Evolutionary conservation across 2,888 invertebrate genomes (phyloP), one percentile per base, ranked within the genome.

Genomic region (Callimorpha dominula): DNA sequence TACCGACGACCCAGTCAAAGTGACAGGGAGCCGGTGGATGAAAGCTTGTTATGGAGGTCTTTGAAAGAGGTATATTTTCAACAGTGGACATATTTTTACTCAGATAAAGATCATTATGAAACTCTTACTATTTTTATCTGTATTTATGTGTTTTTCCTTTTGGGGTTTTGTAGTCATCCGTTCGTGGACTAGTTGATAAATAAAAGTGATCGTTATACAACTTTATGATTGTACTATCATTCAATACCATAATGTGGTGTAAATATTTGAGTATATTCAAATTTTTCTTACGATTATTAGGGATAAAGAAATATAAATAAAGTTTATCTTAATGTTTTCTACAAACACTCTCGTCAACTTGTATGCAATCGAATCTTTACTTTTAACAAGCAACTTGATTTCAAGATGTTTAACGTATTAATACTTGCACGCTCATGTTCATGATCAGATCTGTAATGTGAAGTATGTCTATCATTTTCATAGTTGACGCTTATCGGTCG

Each of bases 321-420:
- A 14, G 0, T 43, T 40, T 43, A 46, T 14, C 15, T 62, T 31
- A 68, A 68, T 40, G 31, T 20, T 11, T 50, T 31, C 11, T 5
- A 12, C 31, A 60, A 31, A 3, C n/a, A 31, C 31, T 31, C 31
- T 17, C 46, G 12, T 54, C 43, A 42, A 46, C 46, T 65, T 49
- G 65, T 31, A 31, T 31, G 31, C 31, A 31, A 31, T 31, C 31
- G 42, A 65, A 70, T 70, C 42, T 70, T 65, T 46, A 65, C 70
- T 70, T 65, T 70, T 54, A 52, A 65, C 43, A 54, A 64, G 65
- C 49, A 49, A 65, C 43, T 70, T 46, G 11, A 65, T 65, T 52
- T 52, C 63, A 31, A 31, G 31, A 31, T 31, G 1, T 31, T 1
- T 31, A 31, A 31, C 11, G 54, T 54, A 4, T 54, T 20, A 17